Base-by-base conservation (phyloP, 2,113 vertebrate genomes). In the Lipotes vexillifer region DNA sequence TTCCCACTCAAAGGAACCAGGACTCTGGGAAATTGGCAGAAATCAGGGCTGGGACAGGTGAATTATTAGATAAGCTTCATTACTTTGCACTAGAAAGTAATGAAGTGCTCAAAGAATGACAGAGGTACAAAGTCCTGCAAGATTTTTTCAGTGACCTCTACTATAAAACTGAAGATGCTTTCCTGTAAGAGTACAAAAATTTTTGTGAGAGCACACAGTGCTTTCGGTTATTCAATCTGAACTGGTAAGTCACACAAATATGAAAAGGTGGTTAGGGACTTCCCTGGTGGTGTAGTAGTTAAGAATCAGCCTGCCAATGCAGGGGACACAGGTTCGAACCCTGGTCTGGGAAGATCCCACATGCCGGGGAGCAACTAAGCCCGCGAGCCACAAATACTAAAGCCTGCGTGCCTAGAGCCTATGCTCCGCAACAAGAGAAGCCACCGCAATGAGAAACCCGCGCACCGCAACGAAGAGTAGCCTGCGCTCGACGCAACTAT, bases 101-200 rank as follows among this genome's bases (percentile, higher is more conserved):
- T 18, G 13, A 80, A 87, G 41, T 41, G 18, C 69, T 95, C 86
- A 68, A 77, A 71, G 75, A 90, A 77, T 23, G 29, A 74, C 0
- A 46, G 44, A 33, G 21, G 21, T 71, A 75, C 0, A 10, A 10
- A 72, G 6, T 49, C 31, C 36, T 52, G 66, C 68, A 65, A 49
- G 57, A 61, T 49, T 93, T 57, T 95, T 87, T 25, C 57, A 61
- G 33, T 49, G 13, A 88, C 7, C 5, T 80, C 7, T 49, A 11
- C 80, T 38, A 84, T n/a, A 59, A 93, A 94, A 91, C 57, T 90
- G 52, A 81, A 94, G 59, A 82, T n/a, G 31, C 27, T 74, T 87
- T 65, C n/a, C 83, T 93, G 17, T 38, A 77, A 75, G 68, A 78
- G 23, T 18, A 63, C 2, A 23, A 59, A 52, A 82, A 44, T 33